Conservation (phyloP, 2,113 vertebrate species). For the Condylura cristata region DNA sequence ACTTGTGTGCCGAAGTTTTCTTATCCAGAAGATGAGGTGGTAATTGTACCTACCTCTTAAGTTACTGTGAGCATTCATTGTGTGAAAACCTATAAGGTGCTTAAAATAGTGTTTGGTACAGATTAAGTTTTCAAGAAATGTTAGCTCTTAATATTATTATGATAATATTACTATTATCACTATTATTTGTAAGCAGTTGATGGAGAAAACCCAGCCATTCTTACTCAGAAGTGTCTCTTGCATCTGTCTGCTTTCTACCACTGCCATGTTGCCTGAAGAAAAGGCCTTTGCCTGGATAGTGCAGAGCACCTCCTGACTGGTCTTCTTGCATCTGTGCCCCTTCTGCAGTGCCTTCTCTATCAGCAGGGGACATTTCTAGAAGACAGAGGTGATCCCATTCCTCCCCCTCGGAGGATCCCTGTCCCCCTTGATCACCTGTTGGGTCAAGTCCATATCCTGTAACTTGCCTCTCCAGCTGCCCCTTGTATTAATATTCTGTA, state of each 20-base stretch:
- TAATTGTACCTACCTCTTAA: not conserved
- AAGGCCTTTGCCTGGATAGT: not conserved
- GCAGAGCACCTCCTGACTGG: not conserved
- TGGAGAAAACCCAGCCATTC: not conserved
- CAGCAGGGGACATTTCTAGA: not conserved
- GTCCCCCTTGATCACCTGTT: not conserved
- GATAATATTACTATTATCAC: not conserved
- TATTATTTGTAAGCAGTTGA: not conserved
- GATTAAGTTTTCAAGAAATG: not conserved
- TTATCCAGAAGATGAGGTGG: constrained; percentile 5
- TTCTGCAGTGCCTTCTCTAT: not conserved
- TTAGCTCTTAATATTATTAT: not conserved
- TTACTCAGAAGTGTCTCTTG: not conserved
- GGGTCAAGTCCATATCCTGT: not conserved
- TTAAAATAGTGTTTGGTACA: not conserved
- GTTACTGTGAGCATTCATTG: not conserved
- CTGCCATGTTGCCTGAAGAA: not conserved
- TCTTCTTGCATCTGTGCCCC: not conserved
- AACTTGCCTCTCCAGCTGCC: not conserved
- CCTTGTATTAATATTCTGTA: not conserved
- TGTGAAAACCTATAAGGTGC: not conserved
- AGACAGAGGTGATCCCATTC: not conserved
- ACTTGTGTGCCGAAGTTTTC: not conserved
- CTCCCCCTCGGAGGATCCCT: not conserved
- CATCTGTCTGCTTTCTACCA: not conserved